Base-by-base conservation (phyloP, 2,797 vertebrate genomes). In the Manis javanica region DNA sequence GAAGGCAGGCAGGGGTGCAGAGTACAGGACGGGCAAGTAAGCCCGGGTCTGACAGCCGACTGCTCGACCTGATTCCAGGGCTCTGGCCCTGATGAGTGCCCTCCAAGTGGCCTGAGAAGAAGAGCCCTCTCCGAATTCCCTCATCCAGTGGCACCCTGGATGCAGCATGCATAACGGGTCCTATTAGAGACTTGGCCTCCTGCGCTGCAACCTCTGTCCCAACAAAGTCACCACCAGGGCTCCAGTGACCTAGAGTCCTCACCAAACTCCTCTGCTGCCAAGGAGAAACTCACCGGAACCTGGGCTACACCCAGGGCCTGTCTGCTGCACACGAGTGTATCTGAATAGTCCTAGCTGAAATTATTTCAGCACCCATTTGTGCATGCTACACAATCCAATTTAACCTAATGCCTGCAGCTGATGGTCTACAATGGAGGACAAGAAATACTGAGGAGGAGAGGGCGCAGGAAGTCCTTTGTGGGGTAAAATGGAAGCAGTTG, bases 151-250 rank as follows among this genome's bases (percentile, higher is more conserved):
- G 37, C 5, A 15, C 24, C 72, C 51, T 31, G 39, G 55, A 21
- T 1, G 7, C 64, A 55, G 34, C 53, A 34, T 0, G 0, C 31
- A 26, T n/a, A 5, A 1, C 0, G 5, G 13, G 34, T 26, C 14
- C 31, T 63, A 49, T n/a, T 4, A 19, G 13, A 2, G 15, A 24
- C 46, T 1, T 7, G 7, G 26, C 51, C 13, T 37, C n/a, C n/a
- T n/a, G 37, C 37, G 3, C n/a, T 23, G 34, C 34, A 34, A 34
- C 34, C 34, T 34, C 34, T 34, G 42, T 31, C 31, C 66, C 9
- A 26, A 5, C 1, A 6, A 51, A 10, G 4, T n/a, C 51, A 24
- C 34, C 37, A 39, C 5, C 46, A 53, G 42, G n/a, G 4, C 13
- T 14, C 19, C n/a, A 19, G 7, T 1, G 16, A 49, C 12, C n/a